These are phyloP conservation scores for Scophthalmus maximus DNA, from an alignment of 2,113 vertebrate genomes.

Conservation along the genomic window DNA sequence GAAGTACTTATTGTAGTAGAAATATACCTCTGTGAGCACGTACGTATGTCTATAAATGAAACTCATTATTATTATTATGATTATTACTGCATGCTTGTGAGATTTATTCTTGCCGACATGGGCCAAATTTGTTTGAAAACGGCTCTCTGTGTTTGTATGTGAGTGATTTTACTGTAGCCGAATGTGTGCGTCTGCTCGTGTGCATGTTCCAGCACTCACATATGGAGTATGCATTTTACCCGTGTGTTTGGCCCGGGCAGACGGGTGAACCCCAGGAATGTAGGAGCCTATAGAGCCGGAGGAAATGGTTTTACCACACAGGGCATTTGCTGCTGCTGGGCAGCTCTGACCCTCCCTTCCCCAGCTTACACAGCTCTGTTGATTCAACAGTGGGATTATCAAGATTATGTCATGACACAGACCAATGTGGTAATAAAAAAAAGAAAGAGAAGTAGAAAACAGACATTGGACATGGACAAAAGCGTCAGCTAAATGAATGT, in stretches of 20 bases:
- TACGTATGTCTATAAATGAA: neutral
- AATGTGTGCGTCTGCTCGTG: conserved; percentile 7
- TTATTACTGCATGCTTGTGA: no score
- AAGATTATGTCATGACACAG: conserved; percentile 36
- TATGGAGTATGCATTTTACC: no score
- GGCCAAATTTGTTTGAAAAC: neutral
- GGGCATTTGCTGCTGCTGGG: conserved; percentile 42
- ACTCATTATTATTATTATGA: no score
- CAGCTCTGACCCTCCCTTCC: conserved; percentile 1
- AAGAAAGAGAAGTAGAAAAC: no score
- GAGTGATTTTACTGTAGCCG: neutral
- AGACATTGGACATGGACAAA: no score
- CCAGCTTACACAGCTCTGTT: conserved; percentile 20
- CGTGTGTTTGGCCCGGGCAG: conserved; percentile 46
- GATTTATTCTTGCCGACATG: conserved; percentile 5
- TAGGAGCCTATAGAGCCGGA: conserved; percentile 59
- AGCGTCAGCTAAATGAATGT: no score
- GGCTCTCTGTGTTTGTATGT: neutral
- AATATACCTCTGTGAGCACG: conserved; percentile 4
- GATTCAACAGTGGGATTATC: conserved; percentile 36
- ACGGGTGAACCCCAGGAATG: conserved; percentile 64
- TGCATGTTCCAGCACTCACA: no score
- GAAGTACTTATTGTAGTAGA: neutral
- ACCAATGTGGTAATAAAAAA: conserved; percentile 11
- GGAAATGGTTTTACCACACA: conserved; percentile 73